phyloP scores from a whole-genome alignment of 2,888 invertebrate species.

The Dasypogon diadema region DNA sequence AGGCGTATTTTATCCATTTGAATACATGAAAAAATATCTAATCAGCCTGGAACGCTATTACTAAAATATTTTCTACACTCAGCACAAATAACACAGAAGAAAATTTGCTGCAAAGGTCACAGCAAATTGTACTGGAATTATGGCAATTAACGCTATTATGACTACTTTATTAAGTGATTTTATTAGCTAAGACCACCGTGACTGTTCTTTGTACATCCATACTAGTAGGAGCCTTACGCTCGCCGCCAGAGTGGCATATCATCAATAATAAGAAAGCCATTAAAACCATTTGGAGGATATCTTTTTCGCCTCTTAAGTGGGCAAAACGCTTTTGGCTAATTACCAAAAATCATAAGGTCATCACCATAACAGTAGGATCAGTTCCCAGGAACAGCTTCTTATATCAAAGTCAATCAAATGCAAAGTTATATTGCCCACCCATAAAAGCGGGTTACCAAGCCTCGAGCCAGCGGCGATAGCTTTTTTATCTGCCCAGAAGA shows the following conservation, averaged over 20 bases:
- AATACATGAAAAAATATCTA: too few relatives aligned
- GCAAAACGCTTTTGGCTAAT: slow-evolving; percentile 43
- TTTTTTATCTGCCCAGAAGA: slow-evolving; percentile 37
- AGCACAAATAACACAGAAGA: too few relatives aligned
- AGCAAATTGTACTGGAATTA: too few relatives aligned
- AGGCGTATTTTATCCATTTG: too few relatives aligned
- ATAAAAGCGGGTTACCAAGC: slow-evolving; percentile 27
- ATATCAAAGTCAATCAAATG: slow-evolving; percentile 46
- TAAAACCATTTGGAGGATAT: neutral
- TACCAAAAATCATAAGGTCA: slow-evolving; percentile 42
- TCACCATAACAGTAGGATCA: neutral
- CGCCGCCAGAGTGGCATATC: neutral
- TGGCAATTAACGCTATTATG: too few relatives aligned
- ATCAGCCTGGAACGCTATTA: too few relatives aligned
- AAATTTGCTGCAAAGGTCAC: too few relatives aligned
- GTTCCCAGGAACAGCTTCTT: neutral
- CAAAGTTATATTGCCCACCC: slow-evolving; percentile 42
- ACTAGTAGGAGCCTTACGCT: neutral
- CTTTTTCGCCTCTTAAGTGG: slow-evolving; percentile 34
- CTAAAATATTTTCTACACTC: too few relatives aligned
- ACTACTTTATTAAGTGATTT: too few relatives aligned
- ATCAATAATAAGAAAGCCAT: neutral
- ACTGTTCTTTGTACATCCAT: too few relatives aligned
- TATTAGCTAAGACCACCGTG: too few relatives aligned
- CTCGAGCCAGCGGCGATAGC: slow-evolving; percentile 19